Evolutionary conservation across 2,888 invertebrate species (phyloP), one percentile per base, ranked within the genome.

Genomic region (Pemphredon lugubris): DNA sequence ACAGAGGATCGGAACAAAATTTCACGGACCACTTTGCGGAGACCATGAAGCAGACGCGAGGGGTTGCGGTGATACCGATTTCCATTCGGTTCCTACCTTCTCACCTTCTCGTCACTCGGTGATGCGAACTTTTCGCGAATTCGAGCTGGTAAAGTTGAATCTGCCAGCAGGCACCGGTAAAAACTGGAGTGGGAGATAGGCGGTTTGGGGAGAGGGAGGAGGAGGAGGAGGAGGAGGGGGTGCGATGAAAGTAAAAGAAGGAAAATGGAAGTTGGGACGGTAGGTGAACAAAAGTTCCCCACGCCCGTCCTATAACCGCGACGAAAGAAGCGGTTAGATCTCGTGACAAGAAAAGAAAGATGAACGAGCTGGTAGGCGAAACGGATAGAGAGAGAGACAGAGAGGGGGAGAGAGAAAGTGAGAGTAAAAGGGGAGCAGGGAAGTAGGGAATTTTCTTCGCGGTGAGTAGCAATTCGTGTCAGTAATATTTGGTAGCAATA

Each of bases 91-190:
- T 65, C 75, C 69, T 68, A 59, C 71, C 73, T 74, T 72, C 77
- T 53, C 75, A 32, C 14, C 68, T 53, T 64, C 53, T 53, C 66
- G 60, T 45, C 55, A 26, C 26, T 58, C 37, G 26, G 42, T 67
- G 58, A n/a, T 7, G 58, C 45, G 47, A 57, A 80, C 80, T 73
- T 79, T 77, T 71, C 70, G 47, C 75, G 37, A 55, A 54, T 76
- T 75, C 78, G 63, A 77, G 67, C 75, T 74, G 77, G 82, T 82
- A 82, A 84, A 85, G 83, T 82, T 85, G 81, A 83, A 84, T 86
- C 84, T 80, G 80, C 76, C 75, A 79, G 50, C 51, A 45, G 66
- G 50, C 66, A 60, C 53, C 50, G 48, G 59, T 39, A 53, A 74
- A 50, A 54, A 66, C 51, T n/a, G 48, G 45, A 37, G 44, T 32